phyloP scores from a whole-genome alignment of 2,888 invertebrate genomes.

The Chirona hameri region DNA sequence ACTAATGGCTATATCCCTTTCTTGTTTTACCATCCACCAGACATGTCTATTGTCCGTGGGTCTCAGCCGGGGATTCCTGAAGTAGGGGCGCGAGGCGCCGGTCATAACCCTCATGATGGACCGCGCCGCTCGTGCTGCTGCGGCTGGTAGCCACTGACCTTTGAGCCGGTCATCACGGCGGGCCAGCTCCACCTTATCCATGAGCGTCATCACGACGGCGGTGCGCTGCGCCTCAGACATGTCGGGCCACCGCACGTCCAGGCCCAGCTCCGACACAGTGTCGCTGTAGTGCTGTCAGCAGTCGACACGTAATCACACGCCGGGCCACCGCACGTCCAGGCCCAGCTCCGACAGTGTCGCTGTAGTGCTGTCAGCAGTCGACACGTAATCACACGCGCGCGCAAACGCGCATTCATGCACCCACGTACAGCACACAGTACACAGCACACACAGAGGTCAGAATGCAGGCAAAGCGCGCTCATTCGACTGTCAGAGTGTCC shows the following conservation, averaged over 20 bases:
- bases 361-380: too few species aligned
- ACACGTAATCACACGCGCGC: slow-evolving; percentile 65
- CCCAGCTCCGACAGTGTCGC: slow-evolving; percentile 80
- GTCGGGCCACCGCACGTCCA: slow-evolving; percentile 79
- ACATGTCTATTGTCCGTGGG: too few species aligned
- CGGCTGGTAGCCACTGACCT: slow-evolving; percentile 31
- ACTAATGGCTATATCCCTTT: too few species aligned
- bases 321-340: slow-evolving; percentile 77
- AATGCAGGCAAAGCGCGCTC: too few species aligned
- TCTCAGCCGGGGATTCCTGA: too few species aligned
- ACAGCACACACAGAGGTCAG: too few species aligned
- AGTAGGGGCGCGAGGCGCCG: too few species aligned
- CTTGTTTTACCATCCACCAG: too few species aligned
- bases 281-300: slow-evolving; percentile 75
- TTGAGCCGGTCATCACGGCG: slow-evolving; percentile 77
- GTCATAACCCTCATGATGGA: too few species aligned
- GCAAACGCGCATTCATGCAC: slow-evolving; percentile 75
- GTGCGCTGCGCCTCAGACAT: slow-evolving; percentile 63
- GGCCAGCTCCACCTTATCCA: slow-evolving; percentile 87
- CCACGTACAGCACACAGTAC: too few species aligned
- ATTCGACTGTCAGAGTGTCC: too few species aligned
- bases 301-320: slow-evolving; percentile 49
- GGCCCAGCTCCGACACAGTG: slow-evolving; percentile 77
- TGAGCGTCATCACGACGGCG: slow-evolving; percentile 75
- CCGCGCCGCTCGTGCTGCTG: too few species aligned